These are phyloP conservation scores for Rhopilema esculentum DNA, from an alignment of 30 jellyfish, hydroid and myxozoan species.

Conservation along the genomic window DNA sequence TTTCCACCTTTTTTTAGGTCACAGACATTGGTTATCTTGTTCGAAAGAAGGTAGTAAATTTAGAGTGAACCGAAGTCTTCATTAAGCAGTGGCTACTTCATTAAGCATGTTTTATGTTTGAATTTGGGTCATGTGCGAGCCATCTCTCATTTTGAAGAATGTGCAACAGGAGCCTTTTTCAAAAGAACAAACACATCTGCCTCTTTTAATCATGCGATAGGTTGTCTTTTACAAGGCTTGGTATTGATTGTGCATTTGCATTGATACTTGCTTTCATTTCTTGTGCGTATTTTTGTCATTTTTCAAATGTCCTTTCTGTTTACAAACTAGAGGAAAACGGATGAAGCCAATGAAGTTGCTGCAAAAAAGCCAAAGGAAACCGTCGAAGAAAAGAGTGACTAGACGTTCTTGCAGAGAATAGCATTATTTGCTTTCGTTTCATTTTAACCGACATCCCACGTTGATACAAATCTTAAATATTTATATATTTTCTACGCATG, in stretches of 20 bases:
- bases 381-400: not conserved
- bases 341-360: constrained; percentile 30
- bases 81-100: not conserved
- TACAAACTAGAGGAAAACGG: constrained; percentile 32
- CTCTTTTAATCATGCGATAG: not conserved
- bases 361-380: constrained; percentile 17
- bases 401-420: not conserved
- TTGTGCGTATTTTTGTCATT: not conserved
- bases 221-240: not conserved
- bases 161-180: too few species aligned
- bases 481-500: too few species aligned
- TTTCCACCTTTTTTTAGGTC: constrained; percentile 15
- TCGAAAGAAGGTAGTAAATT: constrained; percentile 61
- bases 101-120: not conserved
- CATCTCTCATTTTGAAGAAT: too few species aligned
- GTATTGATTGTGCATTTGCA: not conserved
- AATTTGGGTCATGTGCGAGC: not conserved
- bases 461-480: too few species aligned
- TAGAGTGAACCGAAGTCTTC: not conserved
- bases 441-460: too few species aligned
- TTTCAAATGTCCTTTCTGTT: not conserved
- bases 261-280: not conserved
- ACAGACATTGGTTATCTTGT: constrained; percentile 56
- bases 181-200: too few species aligned
- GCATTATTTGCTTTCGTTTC: too few species aligned